Evolutionary conservation across 1,140 invertebrate species (phyloP).

Genomic region (Brachionus rubens): DNA sequence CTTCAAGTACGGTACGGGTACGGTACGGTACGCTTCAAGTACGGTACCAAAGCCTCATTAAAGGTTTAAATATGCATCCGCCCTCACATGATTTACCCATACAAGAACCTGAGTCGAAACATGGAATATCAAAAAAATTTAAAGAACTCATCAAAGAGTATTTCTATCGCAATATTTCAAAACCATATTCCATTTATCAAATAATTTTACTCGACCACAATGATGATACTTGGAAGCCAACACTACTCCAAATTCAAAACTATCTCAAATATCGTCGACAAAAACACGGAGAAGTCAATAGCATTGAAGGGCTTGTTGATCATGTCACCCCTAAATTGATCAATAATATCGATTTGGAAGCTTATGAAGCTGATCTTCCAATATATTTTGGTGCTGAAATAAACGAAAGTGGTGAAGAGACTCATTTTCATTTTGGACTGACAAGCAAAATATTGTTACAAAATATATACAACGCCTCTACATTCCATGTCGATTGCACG

Average conservation of each 20-base stretch:
- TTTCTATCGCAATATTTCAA: no score
- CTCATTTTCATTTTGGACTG: not conserved
- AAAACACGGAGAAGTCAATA: not conserved
- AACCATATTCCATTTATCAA: no score
- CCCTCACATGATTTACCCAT: no score
- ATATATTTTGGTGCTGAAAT: not conserved
- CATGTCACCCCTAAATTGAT: not conserved
- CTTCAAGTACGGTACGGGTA: no score
- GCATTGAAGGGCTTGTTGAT: not conserved
- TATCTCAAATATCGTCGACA: not conserved
- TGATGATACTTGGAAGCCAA: not conserved
- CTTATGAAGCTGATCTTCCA: not conserved
- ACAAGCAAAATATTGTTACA: not conserved
- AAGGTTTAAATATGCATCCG: no score
- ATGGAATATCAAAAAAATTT: conserved; percentile 1
- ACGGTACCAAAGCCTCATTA: no score
- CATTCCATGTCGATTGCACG: not conserved
- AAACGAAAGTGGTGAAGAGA: not conserved
- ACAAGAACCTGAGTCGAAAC: not conserved
- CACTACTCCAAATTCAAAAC: not conserved
- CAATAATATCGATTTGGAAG: not conserved
- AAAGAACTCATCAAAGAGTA: not conserved
- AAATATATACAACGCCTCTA: not conserved
- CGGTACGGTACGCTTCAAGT: no score
- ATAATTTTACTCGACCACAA: not conserved